phyloP scores from a whole-genome alignment of 2,888 invertebrate genomes.

The Drosophila borealis region DNA sequence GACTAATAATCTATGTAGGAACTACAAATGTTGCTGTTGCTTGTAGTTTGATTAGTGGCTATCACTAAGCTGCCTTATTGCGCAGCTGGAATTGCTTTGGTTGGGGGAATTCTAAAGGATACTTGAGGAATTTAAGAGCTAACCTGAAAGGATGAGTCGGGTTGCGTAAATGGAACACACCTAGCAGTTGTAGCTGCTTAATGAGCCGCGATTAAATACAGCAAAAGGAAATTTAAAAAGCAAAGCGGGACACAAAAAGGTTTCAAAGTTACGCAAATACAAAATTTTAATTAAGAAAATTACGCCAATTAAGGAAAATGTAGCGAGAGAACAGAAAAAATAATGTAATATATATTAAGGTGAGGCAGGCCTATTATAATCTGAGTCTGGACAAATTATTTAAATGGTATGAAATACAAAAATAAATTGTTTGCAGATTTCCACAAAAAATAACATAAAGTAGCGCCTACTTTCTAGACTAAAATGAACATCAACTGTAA shows the following conservation, averaged over 20 bases:
- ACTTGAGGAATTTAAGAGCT: conserved; percentile 11
- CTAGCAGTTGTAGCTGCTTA: conserved; percentile 11
- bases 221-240: conserved; percentile 12
- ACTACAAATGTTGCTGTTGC: not conserved
- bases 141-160: conserved; percentile 1
- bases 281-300: conserved; percentile 72
- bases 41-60: not conserved
- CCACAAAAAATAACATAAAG: too few species aligned
- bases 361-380: not conserved
- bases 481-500: too few species aligned
- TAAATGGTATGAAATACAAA: conserved; percentile 12
- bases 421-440: too few species aligned
- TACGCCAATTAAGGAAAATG: conserved; percentile 58
- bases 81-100: not conserved
- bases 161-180: conserved; percentile 2
- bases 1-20: conserved; percentile 8
- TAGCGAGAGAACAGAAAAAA: conserved; percentile 16
- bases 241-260: conserved; percentile 32
- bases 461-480: too few species aligned
- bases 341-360: conserved; percentile 6
- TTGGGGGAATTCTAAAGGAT: not conserved
- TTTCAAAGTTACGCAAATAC: conserved; percentile 46
- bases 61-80: not conserved
- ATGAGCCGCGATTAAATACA: conserved; percentile 42
- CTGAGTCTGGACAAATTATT: conserved; percentile 13